Percentiles rank a stretch among this genome's conserved stretches.
phyloP scores from a whole-genome alignment of 1,140 invertebrate species.

The Batillaria attramentaria region DNA sequence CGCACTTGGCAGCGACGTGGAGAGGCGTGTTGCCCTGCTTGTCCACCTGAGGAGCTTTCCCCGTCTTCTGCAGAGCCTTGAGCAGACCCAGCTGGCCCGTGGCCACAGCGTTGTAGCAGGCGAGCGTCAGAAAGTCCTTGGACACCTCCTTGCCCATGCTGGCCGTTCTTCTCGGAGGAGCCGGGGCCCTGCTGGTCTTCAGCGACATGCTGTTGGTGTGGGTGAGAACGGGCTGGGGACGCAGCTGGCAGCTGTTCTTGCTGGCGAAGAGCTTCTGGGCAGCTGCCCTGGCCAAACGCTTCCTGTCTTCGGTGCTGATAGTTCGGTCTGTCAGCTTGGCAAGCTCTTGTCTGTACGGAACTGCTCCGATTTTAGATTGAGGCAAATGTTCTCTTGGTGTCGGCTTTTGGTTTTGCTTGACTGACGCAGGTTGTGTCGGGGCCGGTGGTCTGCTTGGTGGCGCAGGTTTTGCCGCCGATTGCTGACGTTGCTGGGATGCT shows the following conservation, averaged over 20 bases:
- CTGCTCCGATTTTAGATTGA: no score
- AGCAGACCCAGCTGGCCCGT: slow-evolving; percentile 33
- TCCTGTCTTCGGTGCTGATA: slow-evolving; percentile 24
- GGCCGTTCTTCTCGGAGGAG: slow-evolving; percentile 4
- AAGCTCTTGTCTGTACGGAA: no score
- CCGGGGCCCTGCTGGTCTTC: background rate
- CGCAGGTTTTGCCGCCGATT: no score
- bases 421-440: no score
- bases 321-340: slow-evolving; percentile 29
- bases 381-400: no score
- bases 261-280: slow-evolving; percentile 1
- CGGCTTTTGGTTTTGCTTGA: no score
- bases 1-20: slow-evolving; percentile 31
- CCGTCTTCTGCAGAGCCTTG: slow-evolving; percentile 39
- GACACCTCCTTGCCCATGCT: slow-evolving; percentile 24
- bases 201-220: background rate
- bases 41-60: slow-evolving; percentile 36
- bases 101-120: slow-evolving; percentile 39
- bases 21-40: slow-evolving; percentile 38
- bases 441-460: no score
- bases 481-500: no score
- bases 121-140: slow-evolving; percentile 33
- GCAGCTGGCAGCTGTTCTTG: background rate
- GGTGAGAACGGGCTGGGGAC: no score
- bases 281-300: slow-evolving; percentile 18